Percentiles rank a stretch among this genome's conserved stretches.
phyloP scores from a whole-genome alignment of 2,888 invertebrate species.

The Troides oblongomaculatus region DNA sequence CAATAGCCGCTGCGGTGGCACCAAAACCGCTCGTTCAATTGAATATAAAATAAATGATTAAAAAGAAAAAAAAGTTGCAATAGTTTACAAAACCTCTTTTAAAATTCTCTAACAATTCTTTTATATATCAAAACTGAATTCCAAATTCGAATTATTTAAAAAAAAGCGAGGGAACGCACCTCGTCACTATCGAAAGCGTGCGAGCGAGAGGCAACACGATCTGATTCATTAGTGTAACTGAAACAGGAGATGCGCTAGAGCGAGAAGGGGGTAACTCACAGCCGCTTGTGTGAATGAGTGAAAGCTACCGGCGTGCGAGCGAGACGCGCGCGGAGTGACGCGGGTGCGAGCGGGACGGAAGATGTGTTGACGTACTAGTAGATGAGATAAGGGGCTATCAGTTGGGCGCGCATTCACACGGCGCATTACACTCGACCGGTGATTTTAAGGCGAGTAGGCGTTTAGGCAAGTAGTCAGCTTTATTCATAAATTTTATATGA shows the following conservation, averaged over 20 bases:
- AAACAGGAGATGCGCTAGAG: slow-evolving; percentile 56
- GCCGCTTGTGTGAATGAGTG: slow-evolving; percentile 68
- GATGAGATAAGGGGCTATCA: slow-evolving; percentile 79
- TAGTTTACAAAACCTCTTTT: no score
- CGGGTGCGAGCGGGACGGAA: slow-evolving; percentile 52
- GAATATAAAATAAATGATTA: no score
- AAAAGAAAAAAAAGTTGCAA: no score
- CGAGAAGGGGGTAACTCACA: slow-evolving; percentile 34
- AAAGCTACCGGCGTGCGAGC: slow-evolving; percentile 53
- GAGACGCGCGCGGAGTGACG: slow-evolving; percentile 39
- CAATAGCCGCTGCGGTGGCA: no score
- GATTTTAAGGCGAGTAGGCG: slow-evolving; percentile 31
- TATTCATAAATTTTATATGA: no score
- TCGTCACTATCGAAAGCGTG: slow-evolving; percentile 67
- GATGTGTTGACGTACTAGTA: slow-evolving; percentile 77
- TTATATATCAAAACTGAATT: slow-evolving; percentile 44
- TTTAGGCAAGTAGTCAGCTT: slow-evolving; percentile 15
- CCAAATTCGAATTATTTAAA: slow-evolving; percentile 67
- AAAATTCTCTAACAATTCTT: no score
- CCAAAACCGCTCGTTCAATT: no score
- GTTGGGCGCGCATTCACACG: slow-evolving; percentile 56
- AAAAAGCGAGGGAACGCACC: slow-evolving; percentile 49
- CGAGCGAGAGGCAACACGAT: slow-evolving; percentile 68
- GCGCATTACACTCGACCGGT: slow-evolving; percentile 52
- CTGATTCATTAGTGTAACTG: slow-evolving; percentile 62